These are phyloP conservation scores for Bubo bubo DNA, from an alignment of 2,113 vertebrate species.

Conservation along the genomic window DNA sequence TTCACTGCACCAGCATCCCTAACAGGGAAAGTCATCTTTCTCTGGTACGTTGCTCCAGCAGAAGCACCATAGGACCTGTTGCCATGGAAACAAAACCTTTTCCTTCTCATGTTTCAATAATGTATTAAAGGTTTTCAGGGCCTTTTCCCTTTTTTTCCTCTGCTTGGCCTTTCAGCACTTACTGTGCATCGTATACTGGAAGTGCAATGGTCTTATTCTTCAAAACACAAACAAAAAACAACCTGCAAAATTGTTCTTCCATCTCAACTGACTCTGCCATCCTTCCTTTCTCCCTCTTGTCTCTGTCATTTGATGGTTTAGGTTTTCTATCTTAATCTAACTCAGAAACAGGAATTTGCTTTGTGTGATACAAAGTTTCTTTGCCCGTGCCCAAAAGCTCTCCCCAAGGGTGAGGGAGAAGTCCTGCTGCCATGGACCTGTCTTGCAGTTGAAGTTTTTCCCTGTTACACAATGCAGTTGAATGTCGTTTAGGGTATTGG, in stretches of 20 bases:
- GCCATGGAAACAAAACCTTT: conserved; percentile 73
- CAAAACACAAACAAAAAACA: background rate
- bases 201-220: background rate
- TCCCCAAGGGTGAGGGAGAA: background rate
- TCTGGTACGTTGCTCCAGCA: conserved; percentile 64
- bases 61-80: conserved; percentile 62
- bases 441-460: background rate
- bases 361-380: background rate
- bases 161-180: conserved; percentile 51
- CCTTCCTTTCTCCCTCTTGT: background rate
- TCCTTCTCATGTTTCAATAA: conserved; percentile 60
- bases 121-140: conserved; percentile 53
- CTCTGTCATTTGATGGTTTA: conserved; percentile 50
- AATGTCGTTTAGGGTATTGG: background rate
- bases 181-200: background rate
- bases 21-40: conserved; percentile 62
- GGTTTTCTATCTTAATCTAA: conserved; percentile 21
- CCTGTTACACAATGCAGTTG: background rate
- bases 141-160: conserved; percentile 32
- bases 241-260: background rate
- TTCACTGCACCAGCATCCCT: conserved; percentile 59
- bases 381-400: background rate
- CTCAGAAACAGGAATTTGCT: conserved; percentile 47
- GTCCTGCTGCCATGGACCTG: fast-evolving
- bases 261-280: background rate